phyloP scores from a whole-genome alignment of 1,140 invertebrate genomes.

The Musca vetustissima region DNA sequence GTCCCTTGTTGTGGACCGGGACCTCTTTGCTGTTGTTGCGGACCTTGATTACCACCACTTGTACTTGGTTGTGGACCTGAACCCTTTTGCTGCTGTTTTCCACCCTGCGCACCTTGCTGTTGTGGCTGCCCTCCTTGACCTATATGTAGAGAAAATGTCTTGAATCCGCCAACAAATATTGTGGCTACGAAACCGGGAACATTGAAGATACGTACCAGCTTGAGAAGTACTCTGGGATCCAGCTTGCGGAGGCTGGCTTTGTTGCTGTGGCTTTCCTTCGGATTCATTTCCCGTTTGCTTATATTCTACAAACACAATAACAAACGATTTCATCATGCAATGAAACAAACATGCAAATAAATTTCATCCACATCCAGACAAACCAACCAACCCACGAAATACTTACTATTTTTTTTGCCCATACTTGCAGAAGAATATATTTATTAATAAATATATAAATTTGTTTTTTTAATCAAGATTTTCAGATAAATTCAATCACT shows the following conservation, averaged over 20 bases:
- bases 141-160: too few relatives aligned
- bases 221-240: not conserved
- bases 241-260: not conserved
- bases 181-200: too few relatives aligned
- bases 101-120: conserved; percentile 20
- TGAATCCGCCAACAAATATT: too few relatives aligned
- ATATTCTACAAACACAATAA: too few relatives aligned
- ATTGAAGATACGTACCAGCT: too few relatives aligned
- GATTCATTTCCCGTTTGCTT: too few relatives aligned
- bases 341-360: too few relatives aligned
- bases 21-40: too few relatives aligned
- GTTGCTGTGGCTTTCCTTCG: not conserved
- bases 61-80: conserved; percentile 27
- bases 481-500: not conserved
- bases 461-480: not conserved
- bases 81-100: not conserved
- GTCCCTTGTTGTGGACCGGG: conserved; percentile 18
- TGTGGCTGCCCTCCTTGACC: not conserved
- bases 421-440: not conserved
- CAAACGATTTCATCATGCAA: too few relatives aligned
- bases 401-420: conserved; percentile 27
- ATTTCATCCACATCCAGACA: too few relatives aligned
- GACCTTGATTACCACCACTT: not conserved
- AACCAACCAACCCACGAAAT: too few relatives aligned
- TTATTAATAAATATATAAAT: not conserved